Conservation (phyloP, 2,888 invertebrate genomes). For the Xanthia togata region DNA sequence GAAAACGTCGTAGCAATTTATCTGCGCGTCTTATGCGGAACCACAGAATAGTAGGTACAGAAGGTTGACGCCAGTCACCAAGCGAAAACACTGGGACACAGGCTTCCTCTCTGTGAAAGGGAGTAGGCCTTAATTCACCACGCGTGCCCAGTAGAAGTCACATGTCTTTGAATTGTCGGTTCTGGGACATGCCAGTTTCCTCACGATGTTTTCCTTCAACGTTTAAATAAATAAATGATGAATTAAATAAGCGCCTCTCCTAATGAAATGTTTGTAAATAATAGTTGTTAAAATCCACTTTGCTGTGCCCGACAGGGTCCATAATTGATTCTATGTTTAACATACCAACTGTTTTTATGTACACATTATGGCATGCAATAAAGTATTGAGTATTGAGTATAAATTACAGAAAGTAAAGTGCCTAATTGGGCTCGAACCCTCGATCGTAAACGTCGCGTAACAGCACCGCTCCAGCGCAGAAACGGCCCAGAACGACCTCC, state of each 20-base stretch:
- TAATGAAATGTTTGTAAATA: too few relatives aligned
- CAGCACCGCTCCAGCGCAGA: too few relatives aligned
- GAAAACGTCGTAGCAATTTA: conserved; percentile 45
- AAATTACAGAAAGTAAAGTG: neutral
- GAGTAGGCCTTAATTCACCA: neutral
- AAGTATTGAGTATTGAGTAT: too few relatives aligned
- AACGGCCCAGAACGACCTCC: too few relatives aligned
- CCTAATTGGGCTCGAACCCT: neutral
- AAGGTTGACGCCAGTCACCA: neutral
- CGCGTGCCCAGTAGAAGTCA: neutral
- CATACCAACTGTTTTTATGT: too few relatives aligned
- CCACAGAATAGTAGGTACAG: neutral
- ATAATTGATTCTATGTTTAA: too few relatives aligned
- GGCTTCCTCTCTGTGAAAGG: neutral
- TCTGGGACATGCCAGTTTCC: neutral
- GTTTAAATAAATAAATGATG: too few relatives aligned
- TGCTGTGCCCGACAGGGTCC: too few relatives aligned
- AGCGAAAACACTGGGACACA: neutral
- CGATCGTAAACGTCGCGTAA: neutral
- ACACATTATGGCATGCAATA: too few relatives aligned
- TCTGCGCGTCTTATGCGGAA: conserved; percentile 31
- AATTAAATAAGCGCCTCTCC: too few relatives aligned
- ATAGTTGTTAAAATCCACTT: too few relatives aligned
- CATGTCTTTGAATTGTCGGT: neutral
- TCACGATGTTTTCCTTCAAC: neutral